Evolutionary conservation across 2,113 vertebrate species (phyloP), one percentile per base, ranked within the genome.

Genomic region (Percopsis transmontana): DNA sequence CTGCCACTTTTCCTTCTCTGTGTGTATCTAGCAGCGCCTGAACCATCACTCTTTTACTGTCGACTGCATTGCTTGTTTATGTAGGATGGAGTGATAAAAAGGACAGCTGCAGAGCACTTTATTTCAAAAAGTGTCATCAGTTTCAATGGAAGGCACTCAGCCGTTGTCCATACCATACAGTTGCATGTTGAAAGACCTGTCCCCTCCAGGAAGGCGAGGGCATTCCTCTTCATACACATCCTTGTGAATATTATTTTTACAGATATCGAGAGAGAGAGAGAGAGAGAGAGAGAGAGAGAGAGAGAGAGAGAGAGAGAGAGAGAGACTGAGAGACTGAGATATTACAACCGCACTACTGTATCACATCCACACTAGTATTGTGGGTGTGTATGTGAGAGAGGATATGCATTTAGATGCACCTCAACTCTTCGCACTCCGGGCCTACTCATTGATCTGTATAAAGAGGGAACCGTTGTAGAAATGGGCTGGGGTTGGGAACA

Each of bases 21-120:
- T 87, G 82, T 80, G 81, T 77, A 61, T 80, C 68, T 74, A 62
- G 69, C 73, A 16, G 40, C 78, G 81, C 70, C 88, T 84, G 85
- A 74, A 83, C 66, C 77, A 48, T 82, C 78, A 72, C 68, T 87
- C 82, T 83, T 88, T 86, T 82, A 74, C 79, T 48, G 83, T 39
- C 4, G 41, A 82, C 60, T 79, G 78, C 61, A 41, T 73, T 66
- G 56, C 80, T 78, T 86, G 76, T 87, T 85, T 86, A 81, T 68
- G 75, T 80, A 78, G 73, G 80, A 72, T 71, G 74, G 55, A 16
- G 67, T 55, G 77, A 83, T 87, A 87, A 91, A 92, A 89, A 81
- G 86, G 86, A 85, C 89, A 92, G 91, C 87, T 92, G 88, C 77
- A 80, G 66, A 77, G 74, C 62, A 50, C 68, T 80, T 85, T 87